Evolutionary conservation across 2,113 vertebrate genomes (phyloP).

Genomic region (Hymenochirus boettgeri): DNA sequence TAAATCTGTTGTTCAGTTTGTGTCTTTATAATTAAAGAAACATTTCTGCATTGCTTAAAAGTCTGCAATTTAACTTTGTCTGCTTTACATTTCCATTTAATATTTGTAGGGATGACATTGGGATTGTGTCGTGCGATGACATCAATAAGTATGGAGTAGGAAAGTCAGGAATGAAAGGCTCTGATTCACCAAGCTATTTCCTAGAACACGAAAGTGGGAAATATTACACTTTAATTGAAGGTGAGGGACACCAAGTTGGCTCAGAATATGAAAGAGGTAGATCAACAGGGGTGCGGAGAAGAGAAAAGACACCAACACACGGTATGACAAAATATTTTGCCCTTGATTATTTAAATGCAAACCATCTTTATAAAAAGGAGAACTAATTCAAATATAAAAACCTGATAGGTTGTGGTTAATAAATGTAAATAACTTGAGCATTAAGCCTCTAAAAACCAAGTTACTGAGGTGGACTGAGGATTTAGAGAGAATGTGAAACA

Average conservation of each 20-base stretch:
- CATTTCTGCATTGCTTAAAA: too few species aligned
- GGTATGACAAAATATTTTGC: constrained; percentile 58
- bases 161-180: constrained; percentile 73
- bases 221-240: constrained; percentile 72
- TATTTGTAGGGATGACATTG: constrained; percentile 66
- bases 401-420: background rate
- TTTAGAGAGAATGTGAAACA: too few species aligned
- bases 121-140: constrained; percentile 71
- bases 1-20: too few species aligned
- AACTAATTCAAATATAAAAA: background rate
- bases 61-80: constrained; percentile 15
- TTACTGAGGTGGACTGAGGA: too few species aligned
- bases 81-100: constrained; percentile 5
- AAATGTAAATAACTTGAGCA: too few species aligned
- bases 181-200: constrained; percentile 76
- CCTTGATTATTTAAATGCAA: background rate
- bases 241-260: constrained; percentile 59
- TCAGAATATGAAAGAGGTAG: constrained; percentile 72
- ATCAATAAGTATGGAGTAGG: constrained; percentile 72
- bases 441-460: too few species aligned
- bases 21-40: too few species aligned
- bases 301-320: constrained; percentile 82
- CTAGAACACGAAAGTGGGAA: constrained; percentile 77
- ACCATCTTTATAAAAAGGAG: background rate
- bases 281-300: constrained; percentile 72